Evolutionary conservation across 2,797 vertebrate species (phyloP).

Genomic region (Dicrostonyx torquatus): DNA sequence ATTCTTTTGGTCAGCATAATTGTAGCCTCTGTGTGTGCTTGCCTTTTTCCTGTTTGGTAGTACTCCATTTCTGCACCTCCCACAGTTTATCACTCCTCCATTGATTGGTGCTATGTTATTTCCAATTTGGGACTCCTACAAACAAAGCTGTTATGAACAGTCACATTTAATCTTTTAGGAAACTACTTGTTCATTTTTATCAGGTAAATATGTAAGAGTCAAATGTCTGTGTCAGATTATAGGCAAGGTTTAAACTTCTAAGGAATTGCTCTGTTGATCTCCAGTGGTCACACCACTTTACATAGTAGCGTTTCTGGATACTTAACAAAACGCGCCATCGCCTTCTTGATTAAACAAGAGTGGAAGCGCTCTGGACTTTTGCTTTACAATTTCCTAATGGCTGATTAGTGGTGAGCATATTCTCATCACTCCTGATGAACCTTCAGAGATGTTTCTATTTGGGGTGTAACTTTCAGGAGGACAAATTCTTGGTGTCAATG

Average conservation of each 20-base stretch:
- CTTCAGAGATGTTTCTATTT: not conserved
- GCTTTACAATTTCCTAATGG: not conserved
- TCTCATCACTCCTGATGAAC: not conserved
- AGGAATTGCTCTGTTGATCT: not conserved
- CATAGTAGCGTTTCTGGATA: not conserved
- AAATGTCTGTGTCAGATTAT: not conserved
- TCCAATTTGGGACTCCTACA: not conserved
- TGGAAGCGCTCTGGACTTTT: not conserved
- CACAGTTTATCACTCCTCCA: not conserved
- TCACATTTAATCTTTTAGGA: not conserved
- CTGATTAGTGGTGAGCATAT: not conserved
- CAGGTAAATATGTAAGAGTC: not conserved
- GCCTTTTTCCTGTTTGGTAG: not conserved
- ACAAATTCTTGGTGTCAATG: not conserved
- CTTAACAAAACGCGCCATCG: not conserved
- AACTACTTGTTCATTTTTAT: not conserved
- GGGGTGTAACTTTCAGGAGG: not conserved
- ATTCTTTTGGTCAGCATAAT: not conserved
- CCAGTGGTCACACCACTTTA: not conserved
- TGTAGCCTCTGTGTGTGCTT: not conserved
- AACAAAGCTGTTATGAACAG: not conserved
- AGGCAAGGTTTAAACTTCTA: not conserved
- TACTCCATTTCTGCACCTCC: not conserved
- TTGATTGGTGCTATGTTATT: not conserved
- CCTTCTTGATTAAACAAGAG: not conserved